Base-by-base conservation (phyloP, 2,113 vertebrate genomes). In the Chaetura pelagica region DNA sequence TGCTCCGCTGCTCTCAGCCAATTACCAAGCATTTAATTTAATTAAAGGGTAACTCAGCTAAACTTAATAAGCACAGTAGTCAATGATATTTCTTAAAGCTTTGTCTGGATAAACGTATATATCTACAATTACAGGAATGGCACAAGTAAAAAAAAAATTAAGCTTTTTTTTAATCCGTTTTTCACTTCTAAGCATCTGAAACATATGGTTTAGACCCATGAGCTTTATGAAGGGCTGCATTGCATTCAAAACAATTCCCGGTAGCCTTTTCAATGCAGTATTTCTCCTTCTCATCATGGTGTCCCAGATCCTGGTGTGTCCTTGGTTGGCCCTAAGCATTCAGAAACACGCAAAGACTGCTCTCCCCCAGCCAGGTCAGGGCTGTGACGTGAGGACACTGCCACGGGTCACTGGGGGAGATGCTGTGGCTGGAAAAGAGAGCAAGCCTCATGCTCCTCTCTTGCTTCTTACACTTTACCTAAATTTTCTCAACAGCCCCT, bases 21-120 rank as follows among this genome's bases (percentile, higher is more conserved):
- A 79, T 82, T 64, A 75, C 30, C 38, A 54, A 20, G 59, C 49
- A 48, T 63, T 38, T 61, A 48, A 40, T 35, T 85, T 73, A 61
- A 89, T 89, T 80, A 84, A 76, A 81, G 69, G 17, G 23, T 75
- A 92, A 72, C 8, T 66, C 77, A 66, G 35, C 61, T 75, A 67
- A 92, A 64, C 66, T 49, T 76, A 73, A 55, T 24, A 79, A 74
- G 40, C 17, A 63, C 12, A 12, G 49, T 26, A 46, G 61, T 71
- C 89, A 74, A 12, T 13, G 5, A 32, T 82, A 54, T 44, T 92
- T 90, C 83, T 66, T 75, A 71, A 74, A 90, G 40, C 40, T 90
- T 87, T 34, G 5, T 59, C 69, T 69, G 8, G 27, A 57, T 81
- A 69, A 44, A 52, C 62, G 26, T 67, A 24, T 85, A 1, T 69